These are phyloP conservation scores for Belonocnema kinseyi DNA, from an alignment of 1,140 invertebrate genomes.

Conservation along the genomic window DNA sequence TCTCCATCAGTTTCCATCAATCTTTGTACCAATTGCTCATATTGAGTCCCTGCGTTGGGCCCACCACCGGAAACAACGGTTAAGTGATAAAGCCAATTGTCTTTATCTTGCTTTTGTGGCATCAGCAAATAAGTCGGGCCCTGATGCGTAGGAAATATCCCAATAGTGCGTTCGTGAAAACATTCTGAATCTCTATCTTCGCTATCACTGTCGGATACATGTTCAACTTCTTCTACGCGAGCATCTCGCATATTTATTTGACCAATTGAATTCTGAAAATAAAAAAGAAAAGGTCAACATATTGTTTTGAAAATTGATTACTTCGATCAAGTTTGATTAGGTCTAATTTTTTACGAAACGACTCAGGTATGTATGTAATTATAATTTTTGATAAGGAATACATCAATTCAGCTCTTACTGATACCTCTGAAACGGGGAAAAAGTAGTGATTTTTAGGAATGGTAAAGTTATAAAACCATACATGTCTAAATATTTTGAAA, in stretches of 20 bases:
- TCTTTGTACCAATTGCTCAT: conserved; percentile 95
- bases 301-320: background rate
- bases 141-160: conserved; percentile 93
- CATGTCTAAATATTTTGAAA: no score
- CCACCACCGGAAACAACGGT: conserved; percentile 95
- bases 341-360: no score
- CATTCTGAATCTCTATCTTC: conserved; percentile 88
- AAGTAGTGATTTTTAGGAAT: no score
- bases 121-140: conserved; percentile 95
- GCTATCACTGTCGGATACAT: conserved; percentile 93
- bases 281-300: background rate
- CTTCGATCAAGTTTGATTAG: background rate
- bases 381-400: no score
- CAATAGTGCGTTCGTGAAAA: conserved; percentile 87
- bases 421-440: no score
- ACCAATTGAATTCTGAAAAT: conserved; percentile 88
- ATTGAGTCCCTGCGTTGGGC: conserved; percentile 89
- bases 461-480: no score
- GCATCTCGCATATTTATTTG: conserved; percentile 97
- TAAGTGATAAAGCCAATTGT: conserved; percentile 95
- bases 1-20: conserved; percentile 97
- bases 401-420: no score
- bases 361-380: no score
- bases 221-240: conserved; percentile 94
- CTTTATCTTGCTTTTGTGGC: conserved; percentile 91